Base-by-base conservation (phyloP, 2,888 invertebrate species). In the Gymnosoma rotundatum region DNA sequence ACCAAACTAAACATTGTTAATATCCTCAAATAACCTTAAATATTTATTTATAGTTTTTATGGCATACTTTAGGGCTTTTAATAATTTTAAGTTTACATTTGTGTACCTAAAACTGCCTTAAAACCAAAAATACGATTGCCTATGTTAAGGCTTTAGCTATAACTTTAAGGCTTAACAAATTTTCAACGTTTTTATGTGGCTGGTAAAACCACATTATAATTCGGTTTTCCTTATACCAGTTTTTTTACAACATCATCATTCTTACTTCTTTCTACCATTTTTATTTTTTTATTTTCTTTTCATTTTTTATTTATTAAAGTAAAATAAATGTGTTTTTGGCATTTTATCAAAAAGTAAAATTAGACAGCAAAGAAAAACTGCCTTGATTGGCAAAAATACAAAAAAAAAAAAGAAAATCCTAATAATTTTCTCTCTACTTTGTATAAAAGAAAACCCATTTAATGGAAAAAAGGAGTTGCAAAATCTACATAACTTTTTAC, bases 291-390 rank as follows among this genome's bases (percentile, higher is more conserved):
- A 5, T 32, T 32, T 32, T 6, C 0, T 32, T 32, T 32, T 6
- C 8, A 0, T 61, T 38, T 54, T 45, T 48, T 69, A 16, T 54
- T 45, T 54, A 18, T 18, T 52, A 1, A 20, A 63, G 38, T 36
- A 36, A 56, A 70, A 50, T 21, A 75, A 81, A 81, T 64, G 63
- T 75, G 63, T 64, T 70, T 75, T 81, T 81, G 81, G 81, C 81
- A 81, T 81, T 75, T 75, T 75, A 81, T 81, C 81, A 81, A 81
- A 70, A 81, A 81, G 42, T 32, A 42, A 70, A 70, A 81, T 38
- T 56, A 70, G 52, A 38, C 21, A 61, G 21, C 25, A 52, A 42
- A 14, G 21, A 67, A 64, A 73, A 72, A 58, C 10, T 42, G 64
- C 16, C 58, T 16, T 32, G 50, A 66, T 48, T 48, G 45, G 70